phyloP scores from a whole-genome alignment of 2,113 vertebrate species.

The Paramisgurnus dabryanus region DNA sequence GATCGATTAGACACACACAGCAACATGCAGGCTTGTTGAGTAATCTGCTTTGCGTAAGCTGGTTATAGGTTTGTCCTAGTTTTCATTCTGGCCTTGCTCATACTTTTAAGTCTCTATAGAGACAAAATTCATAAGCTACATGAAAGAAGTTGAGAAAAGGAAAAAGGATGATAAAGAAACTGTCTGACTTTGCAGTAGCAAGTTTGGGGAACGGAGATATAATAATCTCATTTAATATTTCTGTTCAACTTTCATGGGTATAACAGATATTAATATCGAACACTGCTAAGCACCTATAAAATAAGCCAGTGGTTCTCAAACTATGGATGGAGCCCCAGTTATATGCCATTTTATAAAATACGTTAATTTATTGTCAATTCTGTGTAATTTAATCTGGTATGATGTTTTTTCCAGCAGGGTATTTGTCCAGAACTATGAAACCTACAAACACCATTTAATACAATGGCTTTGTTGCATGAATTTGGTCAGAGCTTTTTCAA shows the following conservation, averaged over 20 bases:
- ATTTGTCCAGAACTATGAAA: too few species aligned
- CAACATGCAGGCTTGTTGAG: constrained; percentile 53
- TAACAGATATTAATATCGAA: neutral
- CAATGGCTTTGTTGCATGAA: too few species aligned
- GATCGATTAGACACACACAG: constrained; percentile 55
- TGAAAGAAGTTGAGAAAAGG: constrained; percentile 47
- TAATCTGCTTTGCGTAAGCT: constrained; percentile 61
- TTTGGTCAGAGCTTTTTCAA: too few species aligned
- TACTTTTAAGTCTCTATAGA: constrained; percentile 33
- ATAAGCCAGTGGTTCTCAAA: too few species aligned
- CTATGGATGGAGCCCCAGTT: too few species aligned
- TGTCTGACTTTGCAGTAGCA: too few species aligned
- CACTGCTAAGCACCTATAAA: neutral
- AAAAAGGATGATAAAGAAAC: constrained; percentile 28
- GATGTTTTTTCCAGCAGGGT: too few species aligned
- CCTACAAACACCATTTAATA: too few species aligned
- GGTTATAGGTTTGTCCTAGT: constrained; percentile 63
- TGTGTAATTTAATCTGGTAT: too few species aligned
- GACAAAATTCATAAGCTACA: neutral
- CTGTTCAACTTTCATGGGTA: neutral
- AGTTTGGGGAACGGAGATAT: constrained; percentile 6
- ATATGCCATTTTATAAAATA: too few species aligned
- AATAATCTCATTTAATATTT: constrained; percentile 30
- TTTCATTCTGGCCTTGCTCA: constrained; percentile 59
- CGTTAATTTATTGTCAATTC: too few species aligned